These are phyloP conservation scores for Pocillopora damicornis DNA, from an alignment of 64 coral and sea anemone species.

Conservation along the genomic window DNA sequence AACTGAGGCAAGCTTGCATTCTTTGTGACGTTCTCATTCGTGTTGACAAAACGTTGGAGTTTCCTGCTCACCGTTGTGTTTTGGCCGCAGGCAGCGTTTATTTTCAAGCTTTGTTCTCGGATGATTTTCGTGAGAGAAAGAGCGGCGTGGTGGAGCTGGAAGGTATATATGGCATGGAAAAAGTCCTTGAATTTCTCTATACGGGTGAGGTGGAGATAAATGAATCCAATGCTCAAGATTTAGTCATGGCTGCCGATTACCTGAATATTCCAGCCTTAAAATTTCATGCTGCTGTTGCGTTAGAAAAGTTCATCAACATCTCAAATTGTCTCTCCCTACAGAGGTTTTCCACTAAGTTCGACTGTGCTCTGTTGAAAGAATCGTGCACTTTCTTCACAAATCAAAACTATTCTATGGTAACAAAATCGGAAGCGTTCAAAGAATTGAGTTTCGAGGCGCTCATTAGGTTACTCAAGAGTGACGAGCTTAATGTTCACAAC, in stretches of 20 bases:
- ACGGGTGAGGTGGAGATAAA: slow-evolving; percentile 28
- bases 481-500: slow-evolving; percentile 40
- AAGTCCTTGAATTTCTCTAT: slow-evolving; percentile 54
- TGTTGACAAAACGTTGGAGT: not conserved
- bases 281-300: not conserved
- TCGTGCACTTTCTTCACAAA: slow-evolving; percentile 14
- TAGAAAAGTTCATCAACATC: slow-evolving; percentile 8
- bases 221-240: slow-evolving; percentile 19
- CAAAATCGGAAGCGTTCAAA: slow-evolving; percentile 21
- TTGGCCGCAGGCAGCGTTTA: slow-evolving; percentile 31
- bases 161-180: not conserved
- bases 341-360: slow-evolving; percentile 31
- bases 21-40: slow-evolving; percentile 54
- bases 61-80: slow-evolving; percentile 41
- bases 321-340: slow-evolving; percentile 38
- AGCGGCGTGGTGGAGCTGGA: slow-evolving; percentile 21
- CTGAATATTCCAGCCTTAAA: slow-evolving; percentile 63
- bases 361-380: slow-evolving; percentile 21
- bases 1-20: slow-evolving; percentile 23
- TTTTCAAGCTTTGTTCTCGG: slow-evolving; percentile 52
- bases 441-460: slow-evolving; percentile 28
- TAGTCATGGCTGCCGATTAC: slow-evolving; percentile 52
- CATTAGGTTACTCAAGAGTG: slow-evolving; percentile 3
- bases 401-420: slow-evolving; percentile 20
- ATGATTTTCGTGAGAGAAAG: slow-evolving; percentile 21